Evolutionary conservation across 2,797 vertebrate genomes (phyloP).

Genomic region (Pangasius sanitwongsei): DNA sequence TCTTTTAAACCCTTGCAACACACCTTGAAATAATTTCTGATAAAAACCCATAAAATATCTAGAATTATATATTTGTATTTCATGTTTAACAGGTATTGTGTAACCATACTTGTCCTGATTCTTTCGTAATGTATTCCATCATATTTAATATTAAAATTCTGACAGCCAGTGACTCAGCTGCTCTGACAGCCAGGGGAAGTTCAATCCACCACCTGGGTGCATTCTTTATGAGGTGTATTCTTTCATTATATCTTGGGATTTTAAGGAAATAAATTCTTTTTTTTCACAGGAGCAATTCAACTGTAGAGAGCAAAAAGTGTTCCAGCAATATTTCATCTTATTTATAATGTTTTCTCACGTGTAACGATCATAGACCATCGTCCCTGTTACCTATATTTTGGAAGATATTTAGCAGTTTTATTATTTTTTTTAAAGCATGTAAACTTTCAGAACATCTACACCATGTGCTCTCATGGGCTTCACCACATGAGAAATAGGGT

Average conservation of each 20-base stretch:
- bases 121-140: not conserved
- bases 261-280: not conserved
- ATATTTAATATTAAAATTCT: conserved; percentile 15
- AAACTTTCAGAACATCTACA: not conserved
- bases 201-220: conserved; percentile 11
- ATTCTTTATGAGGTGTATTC: conserved; percentile 7
- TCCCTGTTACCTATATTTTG: not conserved
- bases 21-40: not conserved
- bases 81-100: not conserved
- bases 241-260: conserved; percentile 7
- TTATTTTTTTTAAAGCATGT: too few relatives aligned
- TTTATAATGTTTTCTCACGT: not conserved
- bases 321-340: not conserved
- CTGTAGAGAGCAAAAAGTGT: not conserved
- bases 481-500: not conserved
- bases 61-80: not conserved
- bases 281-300: not conserved
- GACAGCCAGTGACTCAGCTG: conserved; percentile 10
- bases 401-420: not conserved
- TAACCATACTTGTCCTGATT: not conserved
- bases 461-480: not conserved
- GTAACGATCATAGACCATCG: not conserved
- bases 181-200: conserved; percentile 11
- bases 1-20: not conserved
- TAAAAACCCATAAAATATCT: not conserved